Conservation (phyloP, 2,888 invertebrate genomes). For the Coelopa pilipes region DNA sequence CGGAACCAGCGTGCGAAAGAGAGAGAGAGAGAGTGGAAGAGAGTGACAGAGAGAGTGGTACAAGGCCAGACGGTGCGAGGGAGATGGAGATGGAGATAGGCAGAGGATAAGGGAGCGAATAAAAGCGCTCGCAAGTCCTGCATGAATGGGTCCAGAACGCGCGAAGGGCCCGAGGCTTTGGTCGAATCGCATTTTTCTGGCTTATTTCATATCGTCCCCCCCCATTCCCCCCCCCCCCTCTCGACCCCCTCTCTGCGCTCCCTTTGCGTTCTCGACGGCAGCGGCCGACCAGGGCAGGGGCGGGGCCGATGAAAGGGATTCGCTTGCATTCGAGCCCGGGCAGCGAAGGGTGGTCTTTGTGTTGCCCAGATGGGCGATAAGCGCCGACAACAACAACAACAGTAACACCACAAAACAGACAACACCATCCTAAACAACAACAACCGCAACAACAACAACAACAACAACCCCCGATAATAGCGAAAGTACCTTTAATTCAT, state of each 20-base stretch:
- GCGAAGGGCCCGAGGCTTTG: background rate
- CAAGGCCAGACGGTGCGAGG: too few species aligned
- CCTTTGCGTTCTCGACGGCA: too few species aligned
- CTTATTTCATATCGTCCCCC: background rate
- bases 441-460: background rate
- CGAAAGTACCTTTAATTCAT: constrained; percentile 13
- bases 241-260: too few species aligned
- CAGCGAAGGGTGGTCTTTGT: background rate
- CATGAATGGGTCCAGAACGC: too few species aligned
- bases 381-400: background rate
- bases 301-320: background rate
- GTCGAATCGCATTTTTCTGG: background rate
- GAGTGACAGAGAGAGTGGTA: background rate
- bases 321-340: background rate
- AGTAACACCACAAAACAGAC: background rate
- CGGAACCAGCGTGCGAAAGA: background rate
- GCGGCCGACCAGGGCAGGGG: too few species aligned
- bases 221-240: too few species aligned
- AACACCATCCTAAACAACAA: too few species aligned
- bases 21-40: background rate
- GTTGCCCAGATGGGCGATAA: background rate
- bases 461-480: background rate
- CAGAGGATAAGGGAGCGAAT: too few species aligned
- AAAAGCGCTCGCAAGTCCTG: too few species aligned
- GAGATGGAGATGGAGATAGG: too few species aligned